Evolutionary conservation across 92 coral and sea anemone species (phyloP).

Genomic region (Umimayanthus kanabou): DNA sequence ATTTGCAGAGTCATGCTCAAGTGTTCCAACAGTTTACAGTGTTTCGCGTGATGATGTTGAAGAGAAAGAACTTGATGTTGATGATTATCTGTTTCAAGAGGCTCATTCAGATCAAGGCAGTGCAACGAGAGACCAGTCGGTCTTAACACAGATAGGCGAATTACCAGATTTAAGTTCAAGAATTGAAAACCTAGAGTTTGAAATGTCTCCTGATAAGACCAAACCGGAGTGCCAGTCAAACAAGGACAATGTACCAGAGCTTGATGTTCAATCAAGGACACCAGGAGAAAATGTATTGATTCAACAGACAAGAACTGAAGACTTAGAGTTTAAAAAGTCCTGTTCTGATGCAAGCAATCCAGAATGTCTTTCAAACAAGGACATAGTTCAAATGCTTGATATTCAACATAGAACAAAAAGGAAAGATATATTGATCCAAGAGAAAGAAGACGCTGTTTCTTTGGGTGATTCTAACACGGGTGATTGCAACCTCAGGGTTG

Average conservation of each 20-base stretch:
- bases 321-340: background rate
- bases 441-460: background rate
- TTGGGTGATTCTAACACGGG: background rate
- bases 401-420: background rate
- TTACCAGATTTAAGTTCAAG: background rate
- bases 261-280: background rate
- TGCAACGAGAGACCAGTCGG: background rate
- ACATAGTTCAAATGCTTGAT: background rate
- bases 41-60: background rate
- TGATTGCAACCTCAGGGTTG: constrained; percentile 32
- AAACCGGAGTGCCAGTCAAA: background rate
- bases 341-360: background rate
- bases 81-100: background rate
- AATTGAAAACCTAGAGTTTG: background rate
- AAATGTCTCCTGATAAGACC: background rate
- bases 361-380: background rate
- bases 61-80: background rate
- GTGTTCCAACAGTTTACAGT: background rate
- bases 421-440: background rate
- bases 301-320: background rate
- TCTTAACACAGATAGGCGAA: background rate
- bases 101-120: background rate
- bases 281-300: background rate
- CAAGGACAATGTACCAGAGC: background rate
- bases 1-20: background rate